These are phyloP conservation scores for Agrotis puta DNA, from an alignment of 2,888 invertebrate species.

Conservation along the genomic window DNA sequence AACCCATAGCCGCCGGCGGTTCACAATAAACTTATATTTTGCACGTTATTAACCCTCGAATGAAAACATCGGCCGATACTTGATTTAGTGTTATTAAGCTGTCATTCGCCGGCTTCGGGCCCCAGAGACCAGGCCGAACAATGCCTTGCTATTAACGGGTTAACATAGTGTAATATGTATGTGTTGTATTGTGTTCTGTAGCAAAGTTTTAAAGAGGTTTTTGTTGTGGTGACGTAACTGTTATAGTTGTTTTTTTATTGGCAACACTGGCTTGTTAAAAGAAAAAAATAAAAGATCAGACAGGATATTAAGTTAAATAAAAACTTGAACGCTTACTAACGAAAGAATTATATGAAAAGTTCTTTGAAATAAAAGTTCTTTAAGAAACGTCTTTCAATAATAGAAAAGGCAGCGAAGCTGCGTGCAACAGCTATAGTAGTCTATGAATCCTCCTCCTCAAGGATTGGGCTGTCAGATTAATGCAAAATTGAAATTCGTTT, in stretches of 20 bases:
- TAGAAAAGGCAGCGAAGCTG: no score
- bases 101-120: conserved; percentile 78
- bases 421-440: no score
- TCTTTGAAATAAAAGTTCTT: no score
- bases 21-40: conserved; percentile 79
- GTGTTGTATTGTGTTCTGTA: conserved; percentile 26
- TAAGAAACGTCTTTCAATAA: no score
- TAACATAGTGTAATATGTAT: conserved; percentile 60
- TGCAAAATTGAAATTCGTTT: no score
- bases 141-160: conserved; percentile 77
- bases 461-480: no score
- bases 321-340: no score
- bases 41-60: conserved; percentile 76
- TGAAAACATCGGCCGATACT: conserved; percentile 78
- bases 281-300: no score
- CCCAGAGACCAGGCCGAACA: conserved; percentile 71
- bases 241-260: not conserved
- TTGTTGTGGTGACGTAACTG: conserved; percentile 7
- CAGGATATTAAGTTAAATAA: no score
- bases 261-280: not conserved
- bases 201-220: conserved; percentile 47
- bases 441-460: no score
- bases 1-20: conserved; percentile 52
- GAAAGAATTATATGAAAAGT: no score
- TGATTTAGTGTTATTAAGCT: conserved; percentile 88